Percentiles rank a stretch among this genome's conserved stretches.
Evolutionary conservation across 2,888 invertebrate species (phyloP).

Genomic region (Erannis defoliaria): DNA sequence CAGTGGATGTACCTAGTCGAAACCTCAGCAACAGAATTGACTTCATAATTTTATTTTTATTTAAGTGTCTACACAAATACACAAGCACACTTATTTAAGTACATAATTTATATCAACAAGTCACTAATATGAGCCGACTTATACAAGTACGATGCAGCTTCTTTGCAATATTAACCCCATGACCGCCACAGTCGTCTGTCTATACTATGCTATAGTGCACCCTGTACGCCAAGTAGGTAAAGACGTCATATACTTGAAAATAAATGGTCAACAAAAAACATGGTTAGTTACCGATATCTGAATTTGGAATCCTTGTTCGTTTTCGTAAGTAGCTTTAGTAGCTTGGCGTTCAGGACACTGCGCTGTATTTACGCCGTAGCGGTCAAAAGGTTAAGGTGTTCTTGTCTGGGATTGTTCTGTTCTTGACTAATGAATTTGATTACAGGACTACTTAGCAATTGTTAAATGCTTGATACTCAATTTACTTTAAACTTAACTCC

Average conservation of each 20-base stretch:
- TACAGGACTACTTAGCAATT: conserved; percentile 27
- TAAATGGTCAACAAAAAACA: too few species aligned
- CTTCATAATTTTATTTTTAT: too few species aligned
- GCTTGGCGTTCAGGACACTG: too few species aligned
- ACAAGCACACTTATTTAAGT: background rate
- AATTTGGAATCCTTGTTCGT: too few species aligned
- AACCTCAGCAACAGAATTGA: background rate
- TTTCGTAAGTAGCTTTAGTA: too few species aligned
- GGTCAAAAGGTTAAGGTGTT: conserved; percentile 52
- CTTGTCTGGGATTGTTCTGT: conserved; percentile 68
- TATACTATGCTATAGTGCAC: too few species aligned
- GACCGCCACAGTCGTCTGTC: too few species aligned
- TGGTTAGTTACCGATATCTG: too few species aligned
- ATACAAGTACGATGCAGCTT: conserved; percentile 14
- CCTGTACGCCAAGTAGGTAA: too few species aligned
- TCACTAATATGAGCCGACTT: conserved; percentile 45
- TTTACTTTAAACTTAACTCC: conserved; percentile 53
- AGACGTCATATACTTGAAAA: too few species aligned
- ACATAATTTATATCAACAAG: conserved; percentile 20
- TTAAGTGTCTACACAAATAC: too few species aligned
- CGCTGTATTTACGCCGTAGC: too few species aligned
- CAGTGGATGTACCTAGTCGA: background rate
- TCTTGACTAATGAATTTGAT: conserved; percentile 39
- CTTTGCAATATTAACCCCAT: conserved; percentile 27
- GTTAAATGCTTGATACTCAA: conserved; percentile 56